These are phyloP conservation scores for Cossypha polioptera DNA, from an alignment of 2,797 vertebrate genomes.

Conservation along the genomic window DNA sequence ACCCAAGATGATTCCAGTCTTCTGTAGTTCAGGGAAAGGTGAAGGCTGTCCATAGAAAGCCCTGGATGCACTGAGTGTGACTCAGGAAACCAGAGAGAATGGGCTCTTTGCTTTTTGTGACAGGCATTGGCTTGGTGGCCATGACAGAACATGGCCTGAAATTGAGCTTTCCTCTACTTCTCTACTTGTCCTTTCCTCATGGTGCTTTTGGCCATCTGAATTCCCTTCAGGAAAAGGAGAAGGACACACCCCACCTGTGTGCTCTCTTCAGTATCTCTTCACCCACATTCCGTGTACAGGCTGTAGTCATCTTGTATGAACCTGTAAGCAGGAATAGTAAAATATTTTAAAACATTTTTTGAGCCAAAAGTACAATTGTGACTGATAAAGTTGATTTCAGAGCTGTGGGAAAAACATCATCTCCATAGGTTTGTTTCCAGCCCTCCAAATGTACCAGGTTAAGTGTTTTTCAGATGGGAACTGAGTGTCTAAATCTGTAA, in stretches of 20 bases:
- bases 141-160: background rate
- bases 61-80: background rate
- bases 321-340: background rate
- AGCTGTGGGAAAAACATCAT: background rate
- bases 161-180: background rate
- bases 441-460: background rate
- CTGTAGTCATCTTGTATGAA: background rate
- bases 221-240: background rate
- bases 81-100: background rate
- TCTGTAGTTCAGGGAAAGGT: background rate
- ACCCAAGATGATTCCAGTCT: background rate
- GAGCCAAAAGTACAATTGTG: background rate
- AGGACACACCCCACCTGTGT: fast-evolving
- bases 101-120: background rate
- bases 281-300: background rate
- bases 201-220: background rate
- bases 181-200: background rate
- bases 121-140: background rate
- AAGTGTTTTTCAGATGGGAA: background rate
- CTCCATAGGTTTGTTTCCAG: background rate
- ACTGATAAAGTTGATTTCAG: background rate
- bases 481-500: background rate
- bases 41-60: background rate
- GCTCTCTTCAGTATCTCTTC: background rate
- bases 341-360: background rate